These are phyloP conservation scores for Myrmecophaga tridactyla DNA, from an alignment of 2,113 vertebrate genomes.

Conservation along the genomic window DNA sequence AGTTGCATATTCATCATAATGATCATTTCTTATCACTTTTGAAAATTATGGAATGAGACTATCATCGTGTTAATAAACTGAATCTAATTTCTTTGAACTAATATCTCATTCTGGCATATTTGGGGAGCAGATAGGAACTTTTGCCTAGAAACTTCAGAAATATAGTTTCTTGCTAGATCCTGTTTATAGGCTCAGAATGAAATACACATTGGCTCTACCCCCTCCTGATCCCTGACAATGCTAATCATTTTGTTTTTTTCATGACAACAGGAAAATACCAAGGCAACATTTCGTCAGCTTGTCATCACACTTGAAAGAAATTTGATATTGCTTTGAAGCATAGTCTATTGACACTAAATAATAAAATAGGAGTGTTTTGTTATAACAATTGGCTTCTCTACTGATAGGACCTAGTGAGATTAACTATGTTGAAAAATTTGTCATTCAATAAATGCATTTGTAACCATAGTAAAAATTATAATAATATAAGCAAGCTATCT, in stretches of 20 bases:
- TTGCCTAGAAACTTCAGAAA: conserved; percentile 35
- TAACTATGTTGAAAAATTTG: neutral
- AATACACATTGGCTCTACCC: neutral
- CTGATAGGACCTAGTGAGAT: neutral
- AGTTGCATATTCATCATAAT: too few relatives aligned
- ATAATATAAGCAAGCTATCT: neutral
- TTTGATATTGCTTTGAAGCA: neutral
- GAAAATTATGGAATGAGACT: neutral
- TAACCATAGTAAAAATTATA: neutral
- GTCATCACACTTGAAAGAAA: neutral
- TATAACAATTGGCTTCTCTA: neutral
- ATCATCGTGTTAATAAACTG: neutral
- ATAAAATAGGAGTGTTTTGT: conserved; percentile 22
- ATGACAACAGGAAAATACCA: neutral
- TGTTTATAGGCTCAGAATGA: neutral
- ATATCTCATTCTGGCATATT: neutral
- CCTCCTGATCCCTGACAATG: neutral
- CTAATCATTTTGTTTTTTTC: neutral
- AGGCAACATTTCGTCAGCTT: neutral
- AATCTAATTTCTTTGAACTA: conserved; percentile 12
- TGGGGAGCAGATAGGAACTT: neutral
- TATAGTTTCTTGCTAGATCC: neutral
- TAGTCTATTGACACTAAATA: neutral
- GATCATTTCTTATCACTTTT: too few relatives aligned
- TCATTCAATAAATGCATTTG: neutral